A percentile compares a stretch with the other conserved stretches of the same genome.
Evolutionary conservation across 2,888 invertebrate species (phyloP).

Genomic region (Cylloceria caligata): DNA sequence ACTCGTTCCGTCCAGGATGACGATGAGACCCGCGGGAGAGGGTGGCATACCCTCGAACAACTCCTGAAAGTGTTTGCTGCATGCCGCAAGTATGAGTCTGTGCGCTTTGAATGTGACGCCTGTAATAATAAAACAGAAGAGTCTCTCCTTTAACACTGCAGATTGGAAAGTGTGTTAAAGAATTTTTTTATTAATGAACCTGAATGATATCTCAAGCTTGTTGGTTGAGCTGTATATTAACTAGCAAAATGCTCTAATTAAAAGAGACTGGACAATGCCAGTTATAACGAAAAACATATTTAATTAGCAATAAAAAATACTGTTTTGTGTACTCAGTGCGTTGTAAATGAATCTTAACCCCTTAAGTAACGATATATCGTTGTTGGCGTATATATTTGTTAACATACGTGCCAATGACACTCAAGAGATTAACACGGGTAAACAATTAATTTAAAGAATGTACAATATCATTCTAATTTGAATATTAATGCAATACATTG

Average conservation of each 20-base stretch:
- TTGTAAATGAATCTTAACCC: too few relatives aligned
- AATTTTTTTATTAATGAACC: not conserved
- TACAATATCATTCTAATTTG: too few relatives aligned
- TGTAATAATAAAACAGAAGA: slow-evolving; percentile 81
- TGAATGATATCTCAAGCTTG: not conserved
- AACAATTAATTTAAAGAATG: too few relatives aligned
- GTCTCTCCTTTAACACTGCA: not conserved
- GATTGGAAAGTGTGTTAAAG: not conserved
- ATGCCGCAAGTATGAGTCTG: slow-evolving; percentile 95
- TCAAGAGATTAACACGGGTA: too few relatives aligned
- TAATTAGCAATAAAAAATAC: too few relatives aligned
- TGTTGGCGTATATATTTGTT: too few relatives aligned
- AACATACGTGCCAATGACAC: too few relatives aligned
- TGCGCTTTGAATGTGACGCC: slow-evolving; percentile 96
- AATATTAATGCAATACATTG: too few relatives aligned
- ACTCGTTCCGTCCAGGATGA: slow-evolving; percentile 95
- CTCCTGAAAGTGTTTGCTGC: slow-evolving; percentile 97
- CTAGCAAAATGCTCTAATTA: not conserved
- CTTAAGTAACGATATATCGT: too few relatives aligned
- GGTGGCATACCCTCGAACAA: slow-evolving; percentile 94
- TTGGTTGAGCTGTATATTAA: too few relatives aligned
- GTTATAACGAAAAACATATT: too few relatives aligned
- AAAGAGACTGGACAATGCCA: not conserved
- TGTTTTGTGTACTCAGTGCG: too few relatives aligned
- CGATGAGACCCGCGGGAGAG: slow-evolving; percentile 92